Evolutionary conservation across 2,888 invertebrate species (phyloP), one percentile per base, ranked within the genome.

Genomic region (Aleiodes leptofemur): DNA sequence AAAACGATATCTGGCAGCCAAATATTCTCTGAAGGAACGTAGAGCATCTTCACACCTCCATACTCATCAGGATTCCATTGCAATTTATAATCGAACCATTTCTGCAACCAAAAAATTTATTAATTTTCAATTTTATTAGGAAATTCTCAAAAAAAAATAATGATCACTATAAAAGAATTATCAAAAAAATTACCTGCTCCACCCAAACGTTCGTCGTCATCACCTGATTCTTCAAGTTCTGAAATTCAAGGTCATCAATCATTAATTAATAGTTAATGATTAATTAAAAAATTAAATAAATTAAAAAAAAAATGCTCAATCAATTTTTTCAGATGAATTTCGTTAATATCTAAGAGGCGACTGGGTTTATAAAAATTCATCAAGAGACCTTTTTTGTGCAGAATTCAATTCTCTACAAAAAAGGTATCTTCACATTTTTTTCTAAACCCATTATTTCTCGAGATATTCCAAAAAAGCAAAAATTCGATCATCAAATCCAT

Each of bases 171-270:
- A n/a, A n/a, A n/a, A n/a, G n/a, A n/a, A n/a, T n/a, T n/a, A n/a
- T n/a, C n/a, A n/a, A n/a, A n/a, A 51, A 34, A 16, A 16, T 34
- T 87, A 96, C 96, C 93, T 97, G 97, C 80, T 96, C 96, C 1
- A 97, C 96, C 97, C 97, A 97, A 13, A 97, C 92, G 88, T 97
- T 97, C 0, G 97, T 97, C 0, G 97, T 97, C 96, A 97, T 96
- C 77, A 97, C 96, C 90, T 97, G 97, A 89, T 96, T 97, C 90
- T 97, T 96, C 77, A 97, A 87, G 87, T 97, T 97, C 90, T 90
- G 83, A 3, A 82, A 83, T 79, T 29, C 72, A 57, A 79, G 23
- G 6, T 14, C 69, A 34, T 6, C 9, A 38, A 50, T 68, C 23
- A 23, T 23, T 23, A 23, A 23, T 23, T 4, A 4, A 31, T 9